phyloP scores from a whole-genome alignment of 2,888 invertebrate genomes.

The Lucinisca nassula region DNA sequence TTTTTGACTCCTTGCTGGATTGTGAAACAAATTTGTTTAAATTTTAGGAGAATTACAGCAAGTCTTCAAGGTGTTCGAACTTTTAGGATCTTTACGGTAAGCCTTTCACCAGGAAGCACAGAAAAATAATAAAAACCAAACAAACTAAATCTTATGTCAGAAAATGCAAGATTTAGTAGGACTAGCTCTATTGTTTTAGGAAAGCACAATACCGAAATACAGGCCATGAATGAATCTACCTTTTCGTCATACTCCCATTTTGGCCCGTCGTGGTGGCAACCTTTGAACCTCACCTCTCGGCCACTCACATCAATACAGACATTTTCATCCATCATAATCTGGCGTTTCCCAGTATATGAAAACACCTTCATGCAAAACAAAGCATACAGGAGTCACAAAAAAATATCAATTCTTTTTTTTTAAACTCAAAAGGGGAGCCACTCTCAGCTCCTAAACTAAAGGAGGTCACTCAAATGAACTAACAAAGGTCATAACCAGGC shows the following conservation, averaged over 20 bases:
- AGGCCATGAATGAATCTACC: slow-evolving; percentile 70
- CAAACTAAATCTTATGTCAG: background rate
- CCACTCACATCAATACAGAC: slow-evolving; percentile 93
- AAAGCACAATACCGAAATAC: slow-evolving; percentile 11
- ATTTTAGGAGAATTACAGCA: too few relatives aligned
- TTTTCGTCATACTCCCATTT: slow-evolving; percentile 82
- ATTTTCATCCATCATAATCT: slow-evolving; percentile 97
- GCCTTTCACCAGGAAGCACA: background rate
- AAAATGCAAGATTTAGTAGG: background rate
- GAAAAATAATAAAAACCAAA: too few relatives aligned
- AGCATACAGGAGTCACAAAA: slow-evolving; percentile 4
- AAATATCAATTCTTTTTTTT: background rate
- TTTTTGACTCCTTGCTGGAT: too few relatives aligned
- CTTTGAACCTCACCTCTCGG: slow-evolving; percentile 92
- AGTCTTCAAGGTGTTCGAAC: too few relatives aligned
- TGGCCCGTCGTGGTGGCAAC: slow-evolving; percentile 91
- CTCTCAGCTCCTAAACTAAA: background rate
- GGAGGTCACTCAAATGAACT: background rate
- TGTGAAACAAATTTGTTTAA: too few relatives aligned
- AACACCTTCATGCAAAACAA: slow-evolving; percentile 90
- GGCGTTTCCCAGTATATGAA: slow-evolving; percentile 97
- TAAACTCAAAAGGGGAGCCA: background rate
- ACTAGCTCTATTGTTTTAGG: background rate
- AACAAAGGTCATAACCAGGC: background rate
- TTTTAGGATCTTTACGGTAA: too few relatives aligned